Conservation (phyloP, 2,113 vertebrate genomes). For the Phodopus roborovskii region DNA sequence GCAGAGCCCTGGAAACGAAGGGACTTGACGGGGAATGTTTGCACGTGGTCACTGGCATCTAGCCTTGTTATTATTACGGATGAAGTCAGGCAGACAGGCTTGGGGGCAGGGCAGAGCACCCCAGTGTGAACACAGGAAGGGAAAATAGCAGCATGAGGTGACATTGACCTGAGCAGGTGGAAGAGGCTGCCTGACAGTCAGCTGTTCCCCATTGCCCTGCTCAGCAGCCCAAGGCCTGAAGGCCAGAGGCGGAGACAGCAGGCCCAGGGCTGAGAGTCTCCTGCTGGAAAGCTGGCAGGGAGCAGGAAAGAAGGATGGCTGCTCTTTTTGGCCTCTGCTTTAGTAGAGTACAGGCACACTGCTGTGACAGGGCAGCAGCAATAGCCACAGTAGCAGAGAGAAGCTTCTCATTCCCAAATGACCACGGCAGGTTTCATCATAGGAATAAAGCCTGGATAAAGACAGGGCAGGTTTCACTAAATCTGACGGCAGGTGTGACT, state of each 20-base stretch:
- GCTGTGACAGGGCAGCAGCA: conserved; percentile 3
- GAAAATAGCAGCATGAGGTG: background rate
- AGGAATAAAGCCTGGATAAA: conserved; percentile 12
- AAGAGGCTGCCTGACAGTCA: background rate
- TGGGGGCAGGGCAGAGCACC: background rate
- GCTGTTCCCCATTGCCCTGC: background rate
- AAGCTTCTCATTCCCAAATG: background rate
- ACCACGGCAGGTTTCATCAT: conserved; percentile 32
- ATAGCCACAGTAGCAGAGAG: background rate
- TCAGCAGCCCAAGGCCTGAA: background rate
- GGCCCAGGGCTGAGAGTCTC: fast-evolving
- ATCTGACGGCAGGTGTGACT: background rate
- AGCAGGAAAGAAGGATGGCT: background rate
- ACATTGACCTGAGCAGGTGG: background rate
- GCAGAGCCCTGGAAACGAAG: conserved; percentile 36
- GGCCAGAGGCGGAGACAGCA: background rate
- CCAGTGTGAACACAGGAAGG: background rate
- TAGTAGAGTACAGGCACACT: background rate
- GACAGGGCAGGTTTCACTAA: background rate
- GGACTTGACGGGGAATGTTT: conserved; percentile 35
- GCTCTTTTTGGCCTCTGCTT: conserved; percentile 54
- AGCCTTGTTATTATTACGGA: conserved; percentile 48
- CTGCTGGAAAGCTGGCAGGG: background rate
- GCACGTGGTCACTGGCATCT: conserved; percentile 10
- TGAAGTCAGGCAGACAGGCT: background rate